Evolutionary conservation across 2,888 invertebrate species (phyloP).

Genomic region (Acleris emargana): DNA sequence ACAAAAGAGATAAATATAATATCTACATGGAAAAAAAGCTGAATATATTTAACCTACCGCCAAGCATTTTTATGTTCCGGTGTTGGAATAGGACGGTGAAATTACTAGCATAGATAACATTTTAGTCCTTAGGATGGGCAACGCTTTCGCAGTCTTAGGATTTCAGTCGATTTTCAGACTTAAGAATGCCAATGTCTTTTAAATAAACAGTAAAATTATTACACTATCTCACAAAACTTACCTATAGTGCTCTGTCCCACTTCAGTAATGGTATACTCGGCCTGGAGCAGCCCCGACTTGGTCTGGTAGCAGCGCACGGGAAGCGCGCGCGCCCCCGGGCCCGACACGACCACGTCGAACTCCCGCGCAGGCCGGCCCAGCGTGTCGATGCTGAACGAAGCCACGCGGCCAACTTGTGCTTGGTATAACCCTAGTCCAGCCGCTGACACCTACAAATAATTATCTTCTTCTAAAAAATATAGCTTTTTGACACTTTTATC

Average conservation of each 20-base stretch:
- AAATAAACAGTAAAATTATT: not conserved
- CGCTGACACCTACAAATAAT: constrained; percentile 82
- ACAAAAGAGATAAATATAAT: too few relatives aligned
- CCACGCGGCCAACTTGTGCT: constrained; percentile 91
- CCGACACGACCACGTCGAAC: constrained; percentile 95
- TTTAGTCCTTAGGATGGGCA: too few relatives aligned
- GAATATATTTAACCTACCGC: too few relatives aligned
- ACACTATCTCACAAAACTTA: constrained; percentile 48
- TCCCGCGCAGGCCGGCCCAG: constrained; percentile 92
- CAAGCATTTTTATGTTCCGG: too few relatives aligned
- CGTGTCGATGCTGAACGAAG: constrained; percentile 95
- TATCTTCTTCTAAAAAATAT: not conserved
- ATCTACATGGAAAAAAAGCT: too few relatives aligned
- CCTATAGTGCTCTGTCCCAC: constrained; percentile 88
- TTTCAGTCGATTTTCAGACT: too few relatives aligned
- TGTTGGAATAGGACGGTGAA: too few relatives aligned
- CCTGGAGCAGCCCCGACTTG: constrained; percentile 96
- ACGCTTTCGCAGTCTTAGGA: too few relatives aligned
- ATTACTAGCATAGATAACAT: too few relatives aligned
- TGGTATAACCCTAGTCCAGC: constrained; percentile 94
- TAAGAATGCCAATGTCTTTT: too few relatives aligned
- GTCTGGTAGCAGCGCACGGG: constrained; percentile 98
- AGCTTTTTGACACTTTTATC: too few relatives aligned
- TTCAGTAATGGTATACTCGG: constrained; percentile 94
- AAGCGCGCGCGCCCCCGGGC: constrained; percentile 90